Evolutionary conservation across 2,797 vertebrate species (phyloP).

Genomic region (Rachycentron canadum): DNA sequence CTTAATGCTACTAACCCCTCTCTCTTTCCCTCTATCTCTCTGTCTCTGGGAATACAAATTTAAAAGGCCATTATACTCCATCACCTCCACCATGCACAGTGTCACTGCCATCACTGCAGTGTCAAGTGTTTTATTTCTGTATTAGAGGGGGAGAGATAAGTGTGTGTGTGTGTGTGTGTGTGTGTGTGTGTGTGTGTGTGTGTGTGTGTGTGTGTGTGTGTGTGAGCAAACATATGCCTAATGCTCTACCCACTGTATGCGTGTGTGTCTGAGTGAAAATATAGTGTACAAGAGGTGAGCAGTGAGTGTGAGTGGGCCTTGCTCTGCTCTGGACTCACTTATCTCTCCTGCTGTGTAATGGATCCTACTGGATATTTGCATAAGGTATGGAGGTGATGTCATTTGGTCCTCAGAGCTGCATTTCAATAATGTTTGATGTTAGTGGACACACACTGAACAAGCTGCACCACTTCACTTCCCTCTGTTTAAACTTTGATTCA

Average conservation of each 20-base stretch:
- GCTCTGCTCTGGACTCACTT: slow-evolving; percentile 79
- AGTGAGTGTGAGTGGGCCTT: slow-evolving; percentile 78
- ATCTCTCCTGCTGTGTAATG: slow-evolving; percentile 78
- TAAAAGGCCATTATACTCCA: slow-evolving; percentile 96
- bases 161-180: slow-evolving; percentile 58
- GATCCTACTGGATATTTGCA: slow-evolving; percentile 78
- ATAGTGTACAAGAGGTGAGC: slow-evolving; percentile 71
- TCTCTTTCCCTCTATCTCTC: slow-evolving; percentile 82
- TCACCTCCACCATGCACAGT: slow-evolving; percentile 90
- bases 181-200: slow-evolving; percentile 35
- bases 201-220: slow-evolving; percentile 48
- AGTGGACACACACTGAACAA: slow-evolving; percentile 64
- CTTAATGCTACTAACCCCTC: slow-evolving; percentile 84
- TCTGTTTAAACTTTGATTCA: slow-evolving; percentile 53
- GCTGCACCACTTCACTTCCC: slow-evolving; percentile 45
- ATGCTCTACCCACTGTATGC: slow-evolving; percentile 39
- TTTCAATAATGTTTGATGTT: slow-evolving; percentile 71
- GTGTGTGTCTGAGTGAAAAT: slow-evolving; percentile 54
- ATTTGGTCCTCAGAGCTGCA: slow-evolving; percentile 63
- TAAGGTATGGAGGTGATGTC: slow-evolving; percentile 76
- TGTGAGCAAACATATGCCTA: slow-evolving; percentile 58
- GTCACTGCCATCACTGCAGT: slow-evolving; percentile 89
- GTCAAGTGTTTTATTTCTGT: slow-evolving; percentile 93
- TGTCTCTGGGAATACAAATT: slow-evolving; percentile 89
- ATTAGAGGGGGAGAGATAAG: slow-evolving; percentile 80